Conservation (phyloP, 2,797 vertebrate genomes). For the Erpetoichthys calabaricus region DNA sequence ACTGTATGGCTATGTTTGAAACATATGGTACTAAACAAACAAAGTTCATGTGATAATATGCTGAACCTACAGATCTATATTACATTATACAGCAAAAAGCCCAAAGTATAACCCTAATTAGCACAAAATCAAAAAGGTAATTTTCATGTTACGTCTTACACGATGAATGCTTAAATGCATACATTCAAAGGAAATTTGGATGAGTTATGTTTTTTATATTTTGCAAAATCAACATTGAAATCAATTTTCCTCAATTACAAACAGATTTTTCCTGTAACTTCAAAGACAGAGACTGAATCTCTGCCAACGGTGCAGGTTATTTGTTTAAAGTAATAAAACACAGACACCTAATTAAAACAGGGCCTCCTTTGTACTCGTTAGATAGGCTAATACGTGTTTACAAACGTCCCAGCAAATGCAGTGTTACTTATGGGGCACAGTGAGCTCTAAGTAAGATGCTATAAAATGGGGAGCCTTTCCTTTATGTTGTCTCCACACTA, state of each 20-base stretch:
- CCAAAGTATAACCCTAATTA: too few species aligned
- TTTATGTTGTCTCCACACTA: background rate
- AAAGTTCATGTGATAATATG: too few species aligned
- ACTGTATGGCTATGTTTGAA: too few species aligned
- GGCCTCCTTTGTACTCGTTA: background rate
- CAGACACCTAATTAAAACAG: conserved; percentile 6
- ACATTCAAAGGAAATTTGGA: conserved; percentile 6
- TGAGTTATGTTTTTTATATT: background rate
- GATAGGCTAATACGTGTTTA: conserved; percentile 3
- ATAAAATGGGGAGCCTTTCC: background rate
- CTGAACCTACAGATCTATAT: too few species aligned
- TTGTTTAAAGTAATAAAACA: conserved; percentile 13
- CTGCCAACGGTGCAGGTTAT: conserved; percentile 6
- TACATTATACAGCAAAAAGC: too few species aligned
- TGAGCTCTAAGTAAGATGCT: background rate
- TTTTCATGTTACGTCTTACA: conserved; percentile 6
- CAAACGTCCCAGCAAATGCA: background rate
- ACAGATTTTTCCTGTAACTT: conserved; percentile 11
- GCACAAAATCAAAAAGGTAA: conserved; percentile 2
- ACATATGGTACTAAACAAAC: too few species aligned
- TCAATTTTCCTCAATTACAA: conserved; percentile 12
- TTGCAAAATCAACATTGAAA: conserved; percentile 1
- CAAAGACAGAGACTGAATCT: conserved; percentile 9
- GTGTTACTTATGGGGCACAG: background rate
- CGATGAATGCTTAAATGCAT: background rate